Evolutionary conservation across 2,797 vertebrate genomes (phyloP), one percentile per base, ranked within the genome.

Genomic region (Scomberomorus guttatus): DNA sequence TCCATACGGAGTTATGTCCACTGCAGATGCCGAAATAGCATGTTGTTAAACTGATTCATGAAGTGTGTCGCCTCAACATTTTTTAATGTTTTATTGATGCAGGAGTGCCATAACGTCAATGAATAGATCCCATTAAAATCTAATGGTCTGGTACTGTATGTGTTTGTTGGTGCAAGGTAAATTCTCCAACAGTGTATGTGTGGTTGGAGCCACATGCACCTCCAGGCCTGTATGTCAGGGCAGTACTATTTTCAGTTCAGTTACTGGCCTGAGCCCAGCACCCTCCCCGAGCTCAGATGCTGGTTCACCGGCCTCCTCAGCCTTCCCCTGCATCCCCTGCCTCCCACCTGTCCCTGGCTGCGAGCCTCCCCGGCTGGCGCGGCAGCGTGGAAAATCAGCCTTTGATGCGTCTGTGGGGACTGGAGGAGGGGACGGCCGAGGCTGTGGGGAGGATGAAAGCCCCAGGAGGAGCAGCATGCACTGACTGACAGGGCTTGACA

Each of bases 351-450:
- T 91, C 90, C 89, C 93, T 95, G 88, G 85, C 91, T 85, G 76
- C 27, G 42, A 82, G 92, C 90, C 91, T 88, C 91, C 82, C 76
- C 29, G 86, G 89, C 90, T 91, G 89, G 93, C 93, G 93, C 81
- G 92, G 92, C 91, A 82, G 95, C 92, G 84, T 77, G 94, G 95
- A 94, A 94, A 95, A 96, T 94, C 87, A 88, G 87, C 93, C 94
- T 96, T 96, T 92, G 96, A 96, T 96, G 95, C 94, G 94, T 92
- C 92, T 89, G 74, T 89, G 91, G 83, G 85, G 84, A 87, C 64
- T 55, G 89, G 80, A 85, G 82, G 87, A 82, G 77, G 91, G 84
- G 87, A 85, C 34, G 65, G 86, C 73, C 63, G 60, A 88, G 87
- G 89, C 89, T 84, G 90, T 94, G 82, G 72, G 80, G 87, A 73